phyloP scores from a whole-genome alignment of 1,140 invertebrate genomes.

The Heliconius himera region DNA sequence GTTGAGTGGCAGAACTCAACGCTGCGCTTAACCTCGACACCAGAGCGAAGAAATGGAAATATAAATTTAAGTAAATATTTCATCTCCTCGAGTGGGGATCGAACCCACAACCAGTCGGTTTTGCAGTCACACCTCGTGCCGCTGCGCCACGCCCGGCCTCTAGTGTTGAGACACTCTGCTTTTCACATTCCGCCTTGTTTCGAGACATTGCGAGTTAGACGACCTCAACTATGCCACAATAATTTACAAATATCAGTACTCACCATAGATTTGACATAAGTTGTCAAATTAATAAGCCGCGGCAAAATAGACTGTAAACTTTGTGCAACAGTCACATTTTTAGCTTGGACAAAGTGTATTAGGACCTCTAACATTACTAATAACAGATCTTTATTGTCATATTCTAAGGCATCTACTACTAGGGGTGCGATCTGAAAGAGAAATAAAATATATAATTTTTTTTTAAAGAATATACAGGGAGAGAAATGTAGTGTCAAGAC shows the following conservation, averaged over 20 bases:
- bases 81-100: no score
- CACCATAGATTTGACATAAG: constrained; percentile 85
- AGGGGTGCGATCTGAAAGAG: constrained; percentile 84
- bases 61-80: no score
- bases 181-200: no score
- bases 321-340: constrained; percentile 81
- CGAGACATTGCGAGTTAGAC: no score
- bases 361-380: constrained; percentile 83
- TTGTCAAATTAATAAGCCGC: constrained; percentile 83
- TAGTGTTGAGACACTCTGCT: no score
- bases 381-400: constrained; percentile 82
- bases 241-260: constrained; percentile 41
- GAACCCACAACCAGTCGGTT: no score
- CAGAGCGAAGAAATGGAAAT: no score
- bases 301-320: constrained; percentile 86
- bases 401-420: constrained; percentile 85
- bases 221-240: not conserved
- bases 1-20: no score
- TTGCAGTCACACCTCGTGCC: no score
- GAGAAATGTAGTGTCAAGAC: not conserved
- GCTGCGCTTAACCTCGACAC: no score
- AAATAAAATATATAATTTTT: constrained; percentile 10
- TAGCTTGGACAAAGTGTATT: constrained; percentile 82
- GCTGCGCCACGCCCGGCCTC: no score
- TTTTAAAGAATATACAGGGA: not conserved